These are phyloP conservation scores for Drosophila anomalipes DNA, from an alignment of 2,888 invertebrate genomes.

Conservation along the genomic window DNA sequence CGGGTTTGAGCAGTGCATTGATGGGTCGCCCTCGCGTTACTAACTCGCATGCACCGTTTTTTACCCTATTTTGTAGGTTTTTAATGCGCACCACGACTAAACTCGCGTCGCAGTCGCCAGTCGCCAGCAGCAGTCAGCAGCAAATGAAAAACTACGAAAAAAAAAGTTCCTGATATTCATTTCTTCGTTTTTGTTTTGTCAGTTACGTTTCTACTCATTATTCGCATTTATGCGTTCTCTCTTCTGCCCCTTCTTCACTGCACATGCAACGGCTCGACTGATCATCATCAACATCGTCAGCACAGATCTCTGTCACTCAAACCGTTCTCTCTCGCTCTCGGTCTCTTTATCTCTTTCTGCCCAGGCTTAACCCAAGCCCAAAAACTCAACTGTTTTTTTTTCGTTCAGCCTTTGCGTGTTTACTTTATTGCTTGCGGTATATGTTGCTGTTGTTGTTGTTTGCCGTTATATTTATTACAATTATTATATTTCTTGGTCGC, in stretches of 20 bases:
- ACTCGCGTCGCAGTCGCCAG: conserved; percentile 45
- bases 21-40: conserved; percentile 68
- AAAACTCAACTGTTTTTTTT: conserved; percentile 30
- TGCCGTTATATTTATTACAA: conserved; percentile 18
- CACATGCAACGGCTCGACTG: conserved; percentile 54
- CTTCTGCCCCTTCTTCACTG: conserved; percentile 2
- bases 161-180: conserved; percentile 47
- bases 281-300: conserved; percentile 41
- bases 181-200: conserved; percentile 49
- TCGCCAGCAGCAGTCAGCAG: conserved; percentile 38
- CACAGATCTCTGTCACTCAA: conserved; percentile 39
- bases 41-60: conserved; percentile 74
- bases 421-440: conserved; percentile 42
- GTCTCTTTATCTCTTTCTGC: conserved; percentile 4
- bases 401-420: conserved; percentile 51
- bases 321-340: conserved; percentile 11
- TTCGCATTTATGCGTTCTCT: conserved; percentile 75
- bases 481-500: conserved; percentile 28
- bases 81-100: conserved; percentile 49
- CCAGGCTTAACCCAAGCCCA: conserved; percentile 22
- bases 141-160: conserved; percentile 33
- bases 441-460: conserved; percentile 15
- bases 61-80: conserved; percentile 80
- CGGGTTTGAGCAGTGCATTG: conserved; percentile 49
- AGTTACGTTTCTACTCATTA: conserved; percentile 75